A percentile compares a stretch with the other conserved stretches of the same genome.
Evolutionary conservation across 2,113 vertebrate genomes (phyloP).

Genomic region (Suricata suricatta): DNA sequence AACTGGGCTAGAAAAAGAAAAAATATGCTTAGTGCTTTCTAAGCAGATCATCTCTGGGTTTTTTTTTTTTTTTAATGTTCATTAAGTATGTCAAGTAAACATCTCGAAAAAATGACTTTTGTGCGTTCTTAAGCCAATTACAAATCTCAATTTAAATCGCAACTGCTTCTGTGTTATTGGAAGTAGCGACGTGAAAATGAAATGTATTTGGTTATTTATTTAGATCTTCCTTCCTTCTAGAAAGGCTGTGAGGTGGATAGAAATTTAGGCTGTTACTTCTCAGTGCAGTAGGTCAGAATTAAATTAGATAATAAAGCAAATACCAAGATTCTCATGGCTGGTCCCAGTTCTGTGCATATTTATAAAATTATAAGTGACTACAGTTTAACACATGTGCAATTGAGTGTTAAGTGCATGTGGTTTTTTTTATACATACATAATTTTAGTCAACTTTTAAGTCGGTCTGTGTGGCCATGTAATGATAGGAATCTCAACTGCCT

Average conservation of each 20-base stretch:
- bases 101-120: not conserved
- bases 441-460: conserved; percentile 22
- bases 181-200: not conserved
- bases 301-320: conserved; percentile 78
- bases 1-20: conserved; percentile 45
- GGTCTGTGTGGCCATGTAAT: conserved; percentile 38
- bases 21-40: not conserved
- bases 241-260: not conserved
- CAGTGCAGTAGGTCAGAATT: not conserved
- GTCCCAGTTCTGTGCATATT: conserved; percentile 68
- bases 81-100: conserved; percentile 9
- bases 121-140: not conserved
- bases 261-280: not conserved
- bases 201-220: not conserved
- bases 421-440: not conserved
- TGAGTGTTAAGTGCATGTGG: conserved; percentile 54
- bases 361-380: conserved; percentile 72
- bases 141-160: not conserved
- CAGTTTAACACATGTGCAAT: conserved; percentile 71
- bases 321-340: conserved; percentile 59
- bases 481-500: conserved; percentile 77
- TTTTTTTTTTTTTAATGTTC: not conserved
- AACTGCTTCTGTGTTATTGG: not conserved
- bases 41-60: not conserved
- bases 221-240: not conserved